Base-by-base conservation (phyloP, 2,113 vertebrate species). In the Callionymus lyra region DNA sequence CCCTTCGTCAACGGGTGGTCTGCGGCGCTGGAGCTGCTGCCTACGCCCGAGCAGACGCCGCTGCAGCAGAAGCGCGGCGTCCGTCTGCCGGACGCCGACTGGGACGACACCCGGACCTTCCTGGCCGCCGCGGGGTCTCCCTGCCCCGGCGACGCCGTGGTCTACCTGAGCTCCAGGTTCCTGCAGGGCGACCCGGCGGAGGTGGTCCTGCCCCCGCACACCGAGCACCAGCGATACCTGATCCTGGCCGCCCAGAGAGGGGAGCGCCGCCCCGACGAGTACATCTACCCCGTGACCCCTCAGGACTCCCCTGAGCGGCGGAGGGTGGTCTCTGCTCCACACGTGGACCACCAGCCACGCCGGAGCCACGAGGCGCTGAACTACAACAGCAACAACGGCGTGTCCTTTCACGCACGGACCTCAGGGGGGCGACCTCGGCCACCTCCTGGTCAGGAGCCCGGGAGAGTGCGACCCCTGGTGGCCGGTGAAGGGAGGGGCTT, bases 41-140 rank as follows among this genome's bases (percentile, higher is more conserved):
- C 93, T 16, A 98, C 94, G 0, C 94, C 94, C 0, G 94, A 98
- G 81, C 94, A 96, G 80, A 98, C 94, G 0, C 94, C 92, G 0
- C 78, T 94, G 77, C 93, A 94, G 53, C 94, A 96, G 65, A 98
- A 97, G 47, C 85, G 91, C 16, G 76, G 85, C 4, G 70, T 91
- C 61, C 79, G 79, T 38, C 81, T 84, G 17, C 63, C 79, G 0
- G 85, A 89, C 19, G 66, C 80, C 6, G 86, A 72, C 38, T 97
- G 92, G 92, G 92, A 97, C 59, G 90, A 90, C 65, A 89, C 85
- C 38, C 89, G 89, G 60, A 88, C 85, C 37, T 89, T 89, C 79
- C 86, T 92, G 53, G 86, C 85, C 1, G 63, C 92, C 1, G 82
- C 85, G 11, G 84, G 82, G 33, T 64, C 74, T 2, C 67, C 81